Conservation (phyloP, 2,797 vertebrate species). For the Aselliscus stoliczkanus region DNA sequence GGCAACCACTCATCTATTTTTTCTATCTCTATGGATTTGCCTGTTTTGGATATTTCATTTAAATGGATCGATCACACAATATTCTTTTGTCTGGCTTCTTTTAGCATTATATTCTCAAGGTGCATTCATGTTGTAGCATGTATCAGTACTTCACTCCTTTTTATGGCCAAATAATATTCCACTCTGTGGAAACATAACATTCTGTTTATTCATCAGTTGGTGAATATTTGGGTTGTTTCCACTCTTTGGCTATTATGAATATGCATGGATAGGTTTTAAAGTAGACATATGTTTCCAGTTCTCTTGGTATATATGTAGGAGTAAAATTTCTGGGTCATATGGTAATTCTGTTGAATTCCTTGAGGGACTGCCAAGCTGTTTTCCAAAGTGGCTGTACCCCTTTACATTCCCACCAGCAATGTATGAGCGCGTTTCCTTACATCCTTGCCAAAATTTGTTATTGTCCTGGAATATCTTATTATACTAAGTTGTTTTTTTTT, state of each 20-base stretch:
- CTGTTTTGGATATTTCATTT: background rate
- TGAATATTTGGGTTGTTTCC: background rate
- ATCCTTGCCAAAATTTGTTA: background rate
- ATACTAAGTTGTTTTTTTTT: background rate
- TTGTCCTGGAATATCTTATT: background rate
- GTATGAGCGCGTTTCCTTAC: background rate
- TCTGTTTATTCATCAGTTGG: background rate
- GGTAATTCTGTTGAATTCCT: background rate
- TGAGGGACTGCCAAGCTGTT: background rate
- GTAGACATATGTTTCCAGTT: background rate
- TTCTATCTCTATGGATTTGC: background rate
- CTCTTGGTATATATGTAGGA: background rate
- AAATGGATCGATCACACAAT: background rate
- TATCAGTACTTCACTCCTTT: background rate
- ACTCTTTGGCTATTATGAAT: background rate
- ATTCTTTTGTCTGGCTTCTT: background rate
- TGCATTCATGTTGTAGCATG: background rate
- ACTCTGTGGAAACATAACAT: background rate
- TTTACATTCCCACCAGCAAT: background rate
- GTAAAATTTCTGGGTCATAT: background rate
- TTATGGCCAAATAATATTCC: background rate
- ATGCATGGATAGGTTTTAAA: background rate
- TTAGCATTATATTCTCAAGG: background rate
- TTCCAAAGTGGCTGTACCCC: background rate
- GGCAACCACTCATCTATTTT: background rate